These are phyloP conservation scores for Melanargia galathea DNA, from an alignment of 2,888 invertebrate species.

Conservation along the genomic window DNA sequence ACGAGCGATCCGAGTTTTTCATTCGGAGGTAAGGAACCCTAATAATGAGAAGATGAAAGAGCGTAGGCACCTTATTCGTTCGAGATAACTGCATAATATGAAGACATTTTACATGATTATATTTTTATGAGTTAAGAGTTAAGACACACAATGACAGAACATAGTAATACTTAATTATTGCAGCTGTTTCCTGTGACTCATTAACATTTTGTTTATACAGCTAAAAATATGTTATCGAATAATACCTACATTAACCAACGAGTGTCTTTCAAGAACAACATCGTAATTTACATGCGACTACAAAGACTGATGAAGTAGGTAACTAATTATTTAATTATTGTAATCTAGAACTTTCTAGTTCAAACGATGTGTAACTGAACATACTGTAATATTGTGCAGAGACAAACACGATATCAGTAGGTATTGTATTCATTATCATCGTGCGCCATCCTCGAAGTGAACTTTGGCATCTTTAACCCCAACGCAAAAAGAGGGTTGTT, in stretches of 20 bases:
- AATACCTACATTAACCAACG: background rate
- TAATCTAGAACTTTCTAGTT: background rate
- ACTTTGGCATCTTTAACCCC: too few relatives aligned
- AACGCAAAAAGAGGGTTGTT: too few relatives aligned
- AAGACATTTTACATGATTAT: background rate
- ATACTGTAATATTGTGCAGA: background rate
- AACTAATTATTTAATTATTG: background rate
- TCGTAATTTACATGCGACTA: background rate
- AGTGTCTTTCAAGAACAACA: background rate
- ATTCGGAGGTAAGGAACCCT: too few relatives aligned
- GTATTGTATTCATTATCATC: background rate
- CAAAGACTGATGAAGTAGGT: background rate
- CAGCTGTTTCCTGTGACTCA: slow-evolving; percentile 13
- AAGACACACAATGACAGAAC: background rate
- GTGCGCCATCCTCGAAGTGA: background rate
- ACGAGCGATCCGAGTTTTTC: too few relatives aligned
- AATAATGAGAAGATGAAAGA: background rate
- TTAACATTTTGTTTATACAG: background rate
- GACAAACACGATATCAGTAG: background rate
- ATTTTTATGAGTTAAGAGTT: background rate
- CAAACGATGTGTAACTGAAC: background rate
- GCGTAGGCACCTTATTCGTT: background rate
- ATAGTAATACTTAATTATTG: background rate
- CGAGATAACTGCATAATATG: background rate
- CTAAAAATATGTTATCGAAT: slow-evolving; percentile 11